These are phyloP conservation scores for Merluccius polli DNA, from an alignment of 2,797 vertebrate genomes.

Conservation along the genomic window DNA sequence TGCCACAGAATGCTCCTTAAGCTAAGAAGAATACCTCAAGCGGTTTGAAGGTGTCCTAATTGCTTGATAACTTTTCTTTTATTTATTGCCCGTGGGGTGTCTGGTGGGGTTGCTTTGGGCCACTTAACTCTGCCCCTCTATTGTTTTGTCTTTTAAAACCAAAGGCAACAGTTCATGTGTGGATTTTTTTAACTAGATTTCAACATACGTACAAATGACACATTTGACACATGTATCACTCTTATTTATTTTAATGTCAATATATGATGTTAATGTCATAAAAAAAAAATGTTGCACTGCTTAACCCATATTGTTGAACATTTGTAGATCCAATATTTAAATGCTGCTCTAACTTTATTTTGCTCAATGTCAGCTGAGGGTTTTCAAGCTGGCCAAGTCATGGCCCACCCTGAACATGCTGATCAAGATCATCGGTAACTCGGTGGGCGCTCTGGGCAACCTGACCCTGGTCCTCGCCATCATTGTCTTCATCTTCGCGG, in stretches of 20 bases:
- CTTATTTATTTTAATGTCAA: background rate
- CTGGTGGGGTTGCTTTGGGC: background rate
- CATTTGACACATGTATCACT: background rate
- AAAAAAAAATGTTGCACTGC: no score
- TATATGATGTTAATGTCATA: no score
- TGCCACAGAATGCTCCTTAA: background rate
- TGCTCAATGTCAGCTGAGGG: conserved; percentile 80
- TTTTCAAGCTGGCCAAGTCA: conserved; percentile 97
- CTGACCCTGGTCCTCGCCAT: conserved; percentile 95
- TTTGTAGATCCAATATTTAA: background rate
- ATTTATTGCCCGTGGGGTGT: background rate
- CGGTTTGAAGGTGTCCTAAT: background rate
- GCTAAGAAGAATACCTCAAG: no score
- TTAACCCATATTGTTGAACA: background rate
- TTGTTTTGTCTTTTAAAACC: background rate
- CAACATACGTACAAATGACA: background rate
- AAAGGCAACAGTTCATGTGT: background rate
- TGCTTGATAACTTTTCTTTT: background rate
- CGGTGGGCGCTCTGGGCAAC: conserved; percentile 92
- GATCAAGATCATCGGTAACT: conserved; percentile 98
- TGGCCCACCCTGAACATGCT: conserved; percentile 98
- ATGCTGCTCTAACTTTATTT: background rate
- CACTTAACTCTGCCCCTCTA: background rate
- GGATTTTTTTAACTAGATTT: background rate
- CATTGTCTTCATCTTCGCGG: conserved; percentile 98